Percentiles rank a stretch among this genome's conserved stretches.
These are phyloP conservation scores for Larimichthys crocea DNA, from an alignment of 2,113 vertebrate species.

Conservation along the genomic window DNA sequence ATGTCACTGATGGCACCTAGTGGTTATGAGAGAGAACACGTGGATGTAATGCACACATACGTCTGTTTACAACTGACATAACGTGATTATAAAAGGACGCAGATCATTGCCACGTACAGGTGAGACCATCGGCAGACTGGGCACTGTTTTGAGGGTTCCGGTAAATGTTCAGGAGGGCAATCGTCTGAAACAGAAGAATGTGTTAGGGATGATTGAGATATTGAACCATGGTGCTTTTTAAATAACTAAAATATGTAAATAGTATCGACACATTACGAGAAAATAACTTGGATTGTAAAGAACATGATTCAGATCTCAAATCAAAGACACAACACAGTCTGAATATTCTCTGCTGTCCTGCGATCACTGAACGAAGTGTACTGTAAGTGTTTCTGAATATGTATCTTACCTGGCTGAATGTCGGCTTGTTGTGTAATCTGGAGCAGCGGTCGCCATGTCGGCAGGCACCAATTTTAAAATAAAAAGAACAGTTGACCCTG, in stretches of 20 bases:
- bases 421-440: constrained; percentile 97
- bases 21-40: constrained; percentile 19
- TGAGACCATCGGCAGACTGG: constrained; percentile 98
- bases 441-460: constrained; percentile 98
- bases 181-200: constrained; percentile 94
- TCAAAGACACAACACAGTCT: neutral
- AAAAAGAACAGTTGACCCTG: constrained; percentile 99
- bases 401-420: constrained; percentile 92
- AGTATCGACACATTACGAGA: too few relatives aligned
- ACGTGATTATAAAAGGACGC: too few relatives aligned
- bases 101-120: constrained; percentile 89
- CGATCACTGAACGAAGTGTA: neutral
- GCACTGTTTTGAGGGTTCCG: constrained; percentile 99
- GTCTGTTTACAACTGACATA: neutral
- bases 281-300: neutral
- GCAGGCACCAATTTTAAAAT: constrained; percentile 99
- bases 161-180: constrained; percentile 99
- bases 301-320: neutral
- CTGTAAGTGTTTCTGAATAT: neutral
- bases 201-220: neutral
- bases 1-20: constrained; percentile 97
- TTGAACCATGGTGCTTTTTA: neutral
- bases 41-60: neutral
- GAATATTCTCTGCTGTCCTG: too few relatives aligned
- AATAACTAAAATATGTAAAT: neutral